Evolutionary conservation across 1,140 invertebrate genomes (phyloP).

Genomic region (Andricus grossulariae): DNA sequence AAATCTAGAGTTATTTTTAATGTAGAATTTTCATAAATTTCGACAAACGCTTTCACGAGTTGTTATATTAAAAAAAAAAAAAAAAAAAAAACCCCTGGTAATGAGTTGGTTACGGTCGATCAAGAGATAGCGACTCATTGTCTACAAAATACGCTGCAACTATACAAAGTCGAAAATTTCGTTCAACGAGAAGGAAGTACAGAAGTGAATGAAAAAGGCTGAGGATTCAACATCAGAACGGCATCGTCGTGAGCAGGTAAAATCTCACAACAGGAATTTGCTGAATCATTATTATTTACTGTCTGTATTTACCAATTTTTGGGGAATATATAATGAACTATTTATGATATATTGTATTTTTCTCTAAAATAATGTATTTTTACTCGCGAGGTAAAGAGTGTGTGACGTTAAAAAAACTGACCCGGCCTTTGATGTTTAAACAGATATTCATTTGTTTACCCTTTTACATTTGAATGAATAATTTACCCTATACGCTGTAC

Average conservation of each 20-base stretch:
- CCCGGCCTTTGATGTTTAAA: background rate
- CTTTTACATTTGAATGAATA: background rate
- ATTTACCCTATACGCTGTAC: constrained; percentile 5
- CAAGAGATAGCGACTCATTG: background rate
- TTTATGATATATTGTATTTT: no score
- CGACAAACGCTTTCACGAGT: background rate
- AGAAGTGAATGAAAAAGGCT: background rate
- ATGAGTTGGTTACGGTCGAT: background rate
- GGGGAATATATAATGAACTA: no score
- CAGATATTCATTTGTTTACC: background rate
- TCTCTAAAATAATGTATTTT: background rate
- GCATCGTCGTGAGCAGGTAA: constrained; percentile 19
- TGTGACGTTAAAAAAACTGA: background rate
- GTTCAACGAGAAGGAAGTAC: background rate
- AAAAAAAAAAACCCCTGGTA: no score
- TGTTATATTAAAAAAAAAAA: background rate
- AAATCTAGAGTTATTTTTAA: constrained; percentile 3
- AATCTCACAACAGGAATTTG: constrained; percentile 16
- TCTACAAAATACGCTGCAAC: background rate
- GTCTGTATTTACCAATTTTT: no score
- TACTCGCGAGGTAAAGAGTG: background rate
- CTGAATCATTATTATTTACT: background rate
- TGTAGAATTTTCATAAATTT: background rate
- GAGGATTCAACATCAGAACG: constrained; percentile 25
- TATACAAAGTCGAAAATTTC: background rate